Evolutionary conservation across 2,113 vertebrate genomes (phyloP).

Genomic region (Sinocyclocheilus anshuiensis): DNA sequence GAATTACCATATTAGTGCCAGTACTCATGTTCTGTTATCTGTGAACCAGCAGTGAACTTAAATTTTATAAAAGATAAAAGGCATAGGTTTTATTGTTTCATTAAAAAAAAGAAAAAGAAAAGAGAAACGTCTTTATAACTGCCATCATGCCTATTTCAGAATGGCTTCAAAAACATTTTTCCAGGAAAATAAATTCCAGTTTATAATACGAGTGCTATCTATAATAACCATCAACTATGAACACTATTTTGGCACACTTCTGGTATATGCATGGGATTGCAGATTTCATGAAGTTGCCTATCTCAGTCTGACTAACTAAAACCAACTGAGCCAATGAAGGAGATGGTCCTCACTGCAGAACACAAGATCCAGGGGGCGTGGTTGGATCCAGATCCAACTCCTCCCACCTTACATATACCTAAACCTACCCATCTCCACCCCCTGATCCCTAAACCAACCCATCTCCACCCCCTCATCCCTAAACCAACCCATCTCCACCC

Average conservation of each 20-base stretch:
- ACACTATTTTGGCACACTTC: constrained; percentile 29
- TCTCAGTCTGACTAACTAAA: constrained; percentile 30
- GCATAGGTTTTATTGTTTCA: neutral
- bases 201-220: neutral
- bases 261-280: constrained; percentile 40
- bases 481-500: too few relatives aligned
- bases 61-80: neutral
- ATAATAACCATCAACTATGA: neutral
- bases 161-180: neutral
- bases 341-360: too few relatives aligned
- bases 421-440: too few relatives aligned
- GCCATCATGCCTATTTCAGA: constrained; percentile 21
- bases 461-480: too few relatives aligned
- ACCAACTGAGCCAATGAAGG: constrained; percentile 41
- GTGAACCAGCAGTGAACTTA: constrained; percentile 30
- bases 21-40: constrained; percentile 8
- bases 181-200: neutral
- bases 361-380: too few relatives aligned
- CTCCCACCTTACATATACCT: too few relatives aligned
- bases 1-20: neutral
- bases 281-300: constrained; percentile 25
- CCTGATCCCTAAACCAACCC: too few relatives aligned
- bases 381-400: too few relatives aligned
- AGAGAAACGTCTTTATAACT: neutral
- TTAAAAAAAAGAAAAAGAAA: too few relatives aligned